Percentiles rank a stretch among this genome's conserved stretches.
Evolutionary conservation across 1,140 invertebrate species (phyloP).

Genomic region (Nasonia vitripennis): DNA sequence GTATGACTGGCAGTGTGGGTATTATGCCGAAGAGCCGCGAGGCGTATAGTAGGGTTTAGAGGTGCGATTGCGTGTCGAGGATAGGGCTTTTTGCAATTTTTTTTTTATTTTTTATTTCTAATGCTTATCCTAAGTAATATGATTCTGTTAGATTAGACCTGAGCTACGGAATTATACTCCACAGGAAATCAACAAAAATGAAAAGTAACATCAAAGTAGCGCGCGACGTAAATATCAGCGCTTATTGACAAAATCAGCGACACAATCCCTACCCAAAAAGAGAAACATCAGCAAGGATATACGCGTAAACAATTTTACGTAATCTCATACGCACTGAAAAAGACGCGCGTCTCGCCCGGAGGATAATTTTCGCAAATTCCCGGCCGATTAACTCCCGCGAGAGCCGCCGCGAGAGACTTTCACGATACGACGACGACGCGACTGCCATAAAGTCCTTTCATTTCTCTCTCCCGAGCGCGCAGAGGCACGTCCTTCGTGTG

Average conservation of each 20-base stretch:
- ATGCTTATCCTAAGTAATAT: background rate
- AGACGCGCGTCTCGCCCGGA: background rate
- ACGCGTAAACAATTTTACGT: background rate
- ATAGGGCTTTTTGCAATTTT: background rate
- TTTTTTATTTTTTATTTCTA: background rate
- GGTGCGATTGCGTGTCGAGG: background rate
- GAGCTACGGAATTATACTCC: too few species aligned
- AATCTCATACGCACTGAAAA: background rate
- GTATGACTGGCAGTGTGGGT: background rate
- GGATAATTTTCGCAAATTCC: background rate
- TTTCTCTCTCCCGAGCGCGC: background rate
- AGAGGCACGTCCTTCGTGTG: background rate
- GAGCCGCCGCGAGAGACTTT: background rate
- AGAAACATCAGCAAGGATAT: background rate
- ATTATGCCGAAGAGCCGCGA: background rate
- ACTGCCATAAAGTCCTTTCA: conserved; percentile 16
- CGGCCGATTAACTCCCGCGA: background rate
- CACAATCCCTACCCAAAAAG: too few species aligned
- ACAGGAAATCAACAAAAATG: too few species aligned
- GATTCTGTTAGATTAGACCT: background rate
- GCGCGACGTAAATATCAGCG: too few species aligned
- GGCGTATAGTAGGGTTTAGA: background rate
- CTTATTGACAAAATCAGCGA: too few species aligned
- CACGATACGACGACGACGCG: background rate
- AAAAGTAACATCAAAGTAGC: too few species aligned